Evolutionary conservation across 2,113 vertebrate species (phyloP).

Genomic region (Zapus hudsonius): DNA sequence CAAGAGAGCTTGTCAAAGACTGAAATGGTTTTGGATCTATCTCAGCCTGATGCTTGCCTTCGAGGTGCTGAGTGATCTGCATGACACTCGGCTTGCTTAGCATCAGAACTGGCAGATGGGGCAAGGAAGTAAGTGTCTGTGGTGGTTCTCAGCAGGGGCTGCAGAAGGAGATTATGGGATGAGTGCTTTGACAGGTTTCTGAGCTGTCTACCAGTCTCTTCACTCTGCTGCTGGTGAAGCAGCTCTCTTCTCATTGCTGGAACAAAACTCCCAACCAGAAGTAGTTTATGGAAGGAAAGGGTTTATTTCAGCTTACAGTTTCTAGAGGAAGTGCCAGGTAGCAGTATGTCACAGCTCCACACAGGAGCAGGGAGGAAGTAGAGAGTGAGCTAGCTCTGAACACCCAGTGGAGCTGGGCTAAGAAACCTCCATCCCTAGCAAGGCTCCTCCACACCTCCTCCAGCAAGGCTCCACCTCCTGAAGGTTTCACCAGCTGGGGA

Average conservation of each 20-base stretch:
- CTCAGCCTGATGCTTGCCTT: slow-evolving; percentile 70
- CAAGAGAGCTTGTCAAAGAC: slow-evolving; percentile 65
- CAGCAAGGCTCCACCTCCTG: too few relatives aligned
- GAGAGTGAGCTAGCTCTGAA: neutral
- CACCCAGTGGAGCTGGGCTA: too few relatives aligned
- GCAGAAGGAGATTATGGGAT: neutral
- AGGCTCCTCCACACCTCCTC: too few relatives aligned
- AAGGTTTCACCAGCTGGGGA: too few relatives aligned
- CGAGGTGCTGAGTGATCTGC: slow-evolving; percentile 52
- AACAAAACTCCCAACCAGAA: too few relatives aligned
- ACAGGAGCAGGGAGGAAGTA: neutral
- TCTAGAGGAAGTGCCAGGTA: too few relatives aligned
- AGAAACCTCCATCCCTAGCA: too few relatives aligned
- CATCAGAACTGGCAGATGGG: slow-evolving; percentile 30
- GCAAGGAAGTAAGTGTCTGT: neutral
- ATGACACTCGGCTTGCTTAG: slow-evolving; percentile 45
- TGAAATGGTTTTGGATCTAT: slow-evolving; percentile 75
- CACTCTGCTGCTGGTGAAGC: neutral
- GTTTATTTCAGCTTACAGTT: too few relatives aligned
- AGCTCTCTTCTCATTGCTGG: neutral
- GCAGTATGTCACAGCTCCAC: too few relatives aligned
- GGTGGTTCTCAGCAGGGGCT: neutral
- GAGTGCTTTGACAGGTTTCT: neutral
- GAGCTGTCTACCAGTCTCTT: neutral
- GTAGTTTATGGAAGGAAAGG: too few relatives aligned